Evolutionary conservation across 2,113 vertebrate genomes (phyloP).

Genomic region (Nothobranchius kuhntae): DNA sequence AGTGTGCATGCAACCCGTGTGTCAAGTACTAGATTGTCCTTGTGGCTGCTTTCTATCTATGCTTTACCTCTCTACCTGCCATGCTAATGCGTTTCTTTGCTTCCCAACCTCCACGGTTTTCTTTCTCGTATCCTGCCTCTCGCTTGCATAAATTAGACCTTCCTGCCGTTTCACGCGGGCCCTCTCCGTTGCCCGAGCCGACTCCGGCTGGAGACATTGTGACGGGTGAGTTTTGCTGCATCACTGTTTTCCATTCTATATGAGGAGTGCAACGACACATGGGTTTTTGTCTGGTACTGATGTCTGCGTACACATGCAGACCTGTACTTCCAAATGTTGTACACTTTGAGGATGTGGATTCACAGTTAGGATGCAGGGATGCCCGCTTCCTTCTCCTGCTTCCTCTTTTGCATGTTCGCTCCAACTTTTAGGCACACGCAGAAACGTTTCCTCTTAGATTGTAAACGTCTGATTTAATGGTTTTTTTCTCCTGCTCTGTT

Average conservation of each 20-base stretch:
- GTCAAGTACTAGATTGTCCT: constrained; percentile 46
- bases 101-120: constrained; percentile 55
- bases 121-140: constrained; percentile 79
- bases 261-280: constrained; percentile 47
- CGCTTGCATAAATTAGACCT: constrained; percentile 89
- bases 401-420: constrained; percentile 42
- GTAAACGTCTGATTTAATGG: too few species aligned
- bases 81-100: constrained; percentile 72
- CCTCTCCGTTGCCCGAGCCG: constrained; percentile 94
- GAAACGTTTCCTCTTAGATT: background rate
- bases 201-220: constrained; percentile 91
- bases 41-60: constrained; percentile 59
- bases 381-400: constrained; percentile 42
- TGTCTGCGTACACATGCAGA: constrained; percentile 35
- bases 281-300: constrained; percentile 28
- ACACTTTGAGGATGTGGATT: constrained; percentile 50
- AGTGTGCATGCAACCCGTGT: constrained; percentile 75
- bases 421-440: constrained; percentile 10
- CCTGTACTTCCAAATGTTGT: constrained; percentile 28
- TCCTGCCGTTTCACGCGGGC: constrained; percentile 91
- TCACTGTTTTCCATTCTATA: constrained; percentile 40
- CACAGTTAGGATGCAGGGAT: constrained; percentile 47
- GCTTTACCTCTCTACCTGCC: constrained; percentile 62
- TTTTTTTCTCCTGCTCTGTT: constrained; percentile 21
- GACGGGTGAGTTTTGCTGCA: constrained; percentile 87